A percentile compares a stretch with the other conserved stretches of the same genome.
Evolutionary conservation across 23 tunicate genomes (phyloP).

Genomic region (Trididemnum miniatum): DNA sequence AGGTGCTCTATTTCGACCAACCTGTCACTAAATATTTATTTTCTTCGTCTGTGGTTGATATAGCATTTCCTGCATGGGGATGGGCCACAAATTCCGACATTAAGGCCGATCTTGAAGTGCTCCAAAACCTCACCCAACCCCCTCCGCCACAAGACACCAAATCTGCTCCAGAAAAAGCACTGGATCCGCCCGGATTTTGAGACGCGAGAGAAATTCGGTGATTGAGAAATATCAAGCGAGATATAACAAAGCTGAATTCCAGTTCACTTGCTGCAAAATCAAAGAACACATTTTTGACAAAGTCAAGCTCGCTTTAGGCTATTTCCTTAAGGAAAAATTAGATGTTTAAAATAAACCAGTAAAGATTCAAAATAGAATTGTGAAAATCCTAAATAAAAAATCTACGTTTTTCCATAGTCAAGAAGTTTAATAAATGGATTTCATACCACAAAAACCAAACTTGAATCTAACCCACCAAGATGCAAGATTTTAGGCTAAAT

Average conservation of each 20-base stretch:
- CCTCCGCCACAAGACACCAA: conserved; percentile 95
- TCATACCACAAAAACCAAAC: no score
- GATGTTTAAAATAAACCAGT: no score
- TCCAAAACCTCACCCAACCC: conserved; percentile 92
- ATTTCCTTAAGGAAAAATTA: no score
- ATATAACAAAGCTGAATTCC: conserved; percentile 86
- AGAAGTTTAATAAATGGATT: no score
- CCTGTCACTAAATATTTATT: conserved; percentile 80
- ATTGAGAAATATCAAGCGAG: conserved; percentile 67
- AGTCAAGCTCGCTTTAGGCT: no score
- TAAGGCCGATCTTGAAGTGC: conserved; percentile 24
- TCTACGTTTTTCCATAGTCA: no score
- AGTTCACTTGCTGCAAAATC: conserved; percentile 63
- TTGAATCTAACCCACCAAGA: no score
- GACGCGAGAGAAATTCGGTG: conserved; percentile 45
- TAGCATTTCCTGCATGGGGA: conserved; percentile 76
- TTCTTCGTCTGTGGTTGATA: conserved; percentile 58
- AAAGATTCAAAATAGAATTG: no score
- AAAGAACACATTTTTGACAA: background rate
- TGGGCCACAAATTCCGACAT: conserved; percentile 82
- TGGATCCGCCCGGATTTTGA: conserved; percentile 20
- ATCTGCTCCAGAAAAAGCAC: conserved; percentile 55
- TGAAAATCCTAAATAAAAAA: no score
- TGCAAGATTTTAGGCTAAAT: no score
- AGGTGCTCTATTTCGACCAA: no score